These are phyloP conservation scores for Euclidia mi DNA, from an alignment of 2,888 invertebrate genomes.

Conservation along the genomic window DNA sequence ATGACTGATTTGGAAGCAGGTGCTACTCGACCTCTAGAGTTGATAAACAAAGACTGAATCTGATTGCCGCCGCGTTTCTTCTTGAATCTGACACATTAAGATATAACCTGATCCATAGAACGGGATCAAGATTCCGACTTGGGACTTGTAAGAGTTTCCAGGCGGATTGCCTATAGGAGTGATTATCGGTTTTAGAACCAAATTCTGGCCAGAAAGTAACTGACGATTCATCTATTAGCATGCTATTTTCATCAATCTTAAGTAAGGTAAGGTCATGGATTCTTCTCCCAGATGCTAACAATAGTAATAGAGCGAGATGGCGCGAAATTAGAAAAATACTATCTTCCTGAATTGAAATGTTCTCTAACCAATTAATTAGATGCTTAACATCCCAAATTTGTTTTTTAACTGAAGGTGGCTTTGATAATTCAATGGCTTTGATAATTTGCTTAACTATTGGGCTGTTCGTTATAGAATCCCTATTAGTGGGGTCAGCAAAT, in stretches of 20 bases:
- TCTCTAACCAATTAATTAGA: slow-evolving; percentile 6
- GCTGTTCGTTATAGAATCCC: slow-evolving; percentile 7
- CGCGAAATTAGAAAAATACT: slow-evolving; percentile 34
- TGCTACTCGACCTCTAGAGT: slow-evolving; percentile 1
- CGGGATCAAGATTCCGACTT: slow-evolving; percentile 18
- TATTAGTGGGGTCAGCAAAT: slow-evolving; percentile 21
- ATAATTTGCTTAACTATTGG: slow-evolving; percentile 23
- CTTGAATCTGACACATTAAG: slow-evolving; percentile 13
- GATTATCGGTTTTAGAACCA: slow-evolving; percentile 46
- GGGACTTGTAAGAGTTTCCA: slow-evolving; percentile 27
- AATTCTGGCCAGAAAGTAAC: slow-evolving; percentile 41
- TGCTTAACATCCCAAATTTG: slow-evolving; percentile 20
- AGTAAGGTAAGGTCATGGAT: slow-evolving; percentile 50
- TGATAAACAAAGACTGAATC: neutral
- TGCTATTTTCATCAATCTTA: slow-evolving; percentile 4
- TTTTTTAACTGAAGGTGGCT: slow-evolving; percentile 13
- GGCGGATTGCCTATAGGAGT: slow-evolving; percentile 35
- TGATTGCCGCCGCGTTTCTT: neutral
- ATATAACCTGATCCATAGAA: slow-evolving; percentile 25
- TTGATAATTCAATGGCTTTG: slow-evolving; percentile 4
- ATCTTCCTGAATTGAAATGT: slow-evolving; percentile 2
- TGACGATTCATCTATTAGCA: neutral
- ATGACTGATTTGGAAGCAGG: slow-evolving; percentile 23
- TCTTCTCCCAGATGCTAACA: slow-evolving; percentile 40
- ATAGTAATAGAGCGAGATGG: slow-evolving; percentile 27